These are phyloP conservation scores for Ataeniobius toweri DNA, from an alignment of 2,797 vertebrate genomes.

Conservation along the genomic window DNA sequence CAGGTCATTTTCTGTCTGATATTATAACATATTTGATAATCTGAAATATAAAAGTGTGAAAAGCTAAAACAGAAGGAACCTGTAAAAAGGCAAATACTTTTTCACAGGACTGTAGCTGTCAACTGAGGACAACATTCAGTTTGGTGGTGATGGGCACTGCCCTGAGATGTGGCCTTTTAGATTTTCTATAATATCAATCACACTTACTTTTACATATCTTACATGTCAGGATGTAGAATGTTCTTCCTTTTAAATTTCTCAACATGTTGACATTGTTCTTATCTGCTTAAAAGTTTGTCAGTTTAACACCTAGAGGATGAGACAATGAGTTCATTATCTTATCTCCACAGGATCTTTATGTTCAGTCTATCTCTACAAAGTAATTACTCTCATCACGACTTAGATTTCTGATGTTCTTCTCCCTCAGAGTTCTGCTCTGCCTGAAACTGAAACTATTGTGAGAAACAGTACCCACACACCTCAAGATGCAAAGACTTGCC, in stretches of 20 bases:
- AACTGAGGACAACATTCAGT: not conserved
- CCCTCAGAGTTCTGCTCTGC: not conserved
- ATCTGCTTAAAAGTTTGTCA: not conserved
- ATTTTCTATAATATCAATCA: not conserved
- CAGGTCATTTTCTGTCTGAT: too few species aligned
- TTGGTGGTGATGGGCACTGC: not conserved
- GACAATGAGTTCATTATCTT: not conserved
- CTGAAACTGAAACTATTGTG: not conserved
- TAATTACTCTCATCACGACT: not conserved
- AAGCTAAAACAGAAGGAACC: too few species aligned
- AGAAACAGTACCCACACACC: not conserved
- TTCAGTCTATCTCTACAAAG: not conserved
- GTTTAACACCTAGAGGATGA: not conserved
- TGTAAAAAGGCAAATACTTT: too few species aligned
- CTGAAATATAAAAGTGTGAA: too few species aligned
- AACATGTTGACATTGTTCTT: not conserved
- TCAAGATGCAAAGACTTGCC: not conserved
- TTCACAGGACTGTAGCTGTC: not conserved
- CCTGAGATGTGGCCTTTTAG: not conserved
- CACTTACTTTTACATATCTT: not conserved
- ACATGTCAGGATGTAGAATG: not conserved
- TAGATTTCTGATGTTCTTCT: not conserved
- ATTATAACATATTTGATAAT: too few species aligned
- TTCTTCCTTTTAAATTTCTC: not conserved
- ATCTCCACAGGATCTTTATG: not conserved